Evolutionary conservation across 2,113 vertebrate genomes (phyloP).

Genomic region (Arizona elegans): DNA sequence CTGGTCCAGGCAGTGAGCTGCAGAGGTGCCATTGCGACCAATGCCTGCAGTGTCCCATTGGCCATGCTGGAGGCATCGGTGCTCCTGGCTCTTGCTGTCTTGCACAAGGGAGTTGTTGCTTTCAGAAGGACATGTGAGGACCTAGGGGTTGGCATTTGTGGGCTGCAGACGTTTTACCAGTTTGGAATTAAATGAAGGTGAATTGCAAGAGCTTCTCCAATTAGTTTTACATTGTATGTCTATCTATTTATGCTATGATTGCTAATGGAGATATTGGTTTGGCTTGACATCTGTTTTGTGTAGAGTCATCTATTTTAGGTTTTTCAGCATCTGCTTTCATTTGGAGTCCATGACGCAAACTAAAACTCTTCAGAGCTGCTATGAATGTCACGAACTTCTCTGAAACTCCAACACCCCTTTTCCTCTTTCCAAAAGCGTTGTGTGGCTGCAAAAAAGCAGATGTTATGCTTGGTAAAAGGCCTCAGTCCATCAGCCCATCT

Average conservation of each 20-base stretch:
- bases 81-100: neutral
- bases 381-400: neutral
- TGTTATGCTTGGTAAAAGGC: neutral
- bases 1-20: neutral
- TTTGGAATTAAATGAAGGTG: neutral
- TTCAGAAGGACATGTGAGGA: neutral
- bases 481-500: neutral
- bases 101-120: neutral
- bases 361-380: neutral
- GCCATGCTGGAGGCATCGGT: neutral
- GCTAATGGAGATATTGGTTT: neutral
- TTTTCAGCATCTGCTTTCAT: neutral
- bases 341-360: neutral
- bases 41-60: neutral
- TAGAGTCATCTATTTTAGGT: neutral
- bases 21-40: neutral
- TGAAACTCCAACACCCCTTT: neutral
- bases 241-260: neutral
- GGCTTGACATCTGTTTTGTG: neutral
- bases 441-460: neutral
- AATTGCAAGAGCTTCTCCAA: neutral
- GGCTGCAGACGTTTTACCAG: neutral
- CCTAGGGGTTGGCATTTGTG: neutral
- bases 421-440: neutral
- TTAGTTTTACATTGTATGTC: neutral